A percentile compares a stretch with the other conserved stretches of the same genome.
phyloP scores from a whole-genome alignment of 1,140 invertebrate genomes.

The Penaeus indicus region DNA sequence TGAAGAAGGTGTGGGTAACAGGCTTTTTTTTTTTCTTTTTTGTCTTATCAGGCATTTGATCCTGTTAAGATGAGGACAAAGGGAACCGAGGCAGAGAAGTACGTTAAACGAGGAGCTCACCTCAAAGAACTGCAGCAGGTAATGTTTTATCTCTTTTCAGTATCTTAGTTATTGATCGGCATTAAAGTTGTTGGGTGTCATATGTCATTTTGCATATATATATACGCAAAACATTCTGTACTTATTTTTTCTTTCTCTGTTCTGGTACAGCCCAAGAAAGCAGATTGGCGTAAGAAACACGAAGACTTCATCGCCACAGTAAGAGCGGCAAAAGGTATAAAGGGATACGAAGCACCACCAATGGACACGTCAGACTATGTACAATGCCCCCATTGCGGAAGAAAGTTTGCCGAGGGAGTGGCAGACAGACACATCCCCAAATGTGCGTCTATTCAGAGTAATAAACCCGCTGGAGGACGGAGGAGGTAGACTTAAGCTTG shows the following conservation, averaged over 20 bases:
- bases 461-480: conserved; percentile 75
- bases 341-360: conserved; percentile 79
- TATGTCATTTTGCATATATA: too few species aligned
- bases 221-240: not conserved
- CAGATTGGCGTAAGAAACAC: conserved; percentile 91
- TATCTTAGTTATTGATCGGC: not conserved
- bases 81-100: conserved; percentile 90
- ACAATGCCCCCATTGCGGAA: conserved; percentile 89
- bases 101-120: conserved; percentile 69
- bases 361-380: conserved; percentile 90
- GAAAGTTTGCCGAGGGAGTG: conserved; percentile 87
- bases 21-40: not conserved
- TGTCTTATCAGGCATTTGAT: conserved; percentile 78
- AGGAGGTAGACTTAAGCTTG: conserved; percentile 19
- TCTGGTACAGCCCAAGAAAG: conserved; percentile 73
- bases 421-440: conserved; percentile 95
- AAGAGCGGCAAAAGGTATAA: conserved; percentile 82
- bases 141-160: not conserved
- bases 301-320: conserved; percentile 93
- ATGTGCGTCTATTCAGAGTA: conserved; percentile 86
- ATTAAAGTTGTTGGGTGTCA: too few species aligned
- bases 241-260: not conserved
- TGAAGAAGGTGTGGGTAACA: not conserved
- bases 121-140: conserved; percentile 53
- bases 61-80: conserved; percentile 84